Conservation (phyloP, 2,113 vertebrate genomes). For the Bettongia penicillata region DNA sequence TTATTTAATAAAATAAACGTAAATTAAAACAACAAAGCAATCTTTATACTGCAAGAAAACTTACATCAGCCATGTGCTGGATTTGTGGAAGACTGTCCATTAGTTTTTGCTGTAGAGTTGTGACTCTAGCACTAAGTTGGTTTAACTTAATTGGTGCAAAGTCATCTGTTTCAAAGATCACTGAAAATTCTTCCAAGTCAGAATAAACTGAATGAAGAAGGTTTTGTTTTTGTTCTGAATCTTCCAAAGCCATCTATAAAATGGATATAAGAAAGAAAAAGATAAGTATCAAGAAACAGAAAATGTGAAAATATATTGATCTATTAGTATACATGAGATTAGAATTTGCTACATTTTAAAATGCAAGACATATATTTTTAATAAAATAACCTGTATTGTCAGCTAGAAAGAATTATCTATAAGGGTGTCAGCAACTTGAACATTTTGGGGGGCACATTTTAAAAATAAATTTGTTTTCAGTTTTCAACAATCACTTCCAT, state of each 20-base stretch:
- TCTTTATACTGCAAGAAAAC: conserved; percentile 63
- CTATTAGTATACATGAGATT: not conserved
- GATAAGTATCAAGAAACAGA: not conserved
- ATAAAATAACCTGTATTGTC: not conserved
- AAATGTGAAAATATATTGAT: not conserved
- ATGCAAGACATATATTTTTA: not conserved
- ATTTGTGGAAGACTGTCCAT: conserved; percentile 87
- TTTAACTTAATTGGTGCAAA: conserved; percentile 82
- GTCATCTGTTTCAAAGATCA: conserved; percentile 86
- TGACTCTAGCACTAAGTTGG: conserved; percentile 84
- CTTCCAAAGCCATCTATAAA: conserved; percentile 91
- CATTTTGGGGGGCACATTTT: not conserved
- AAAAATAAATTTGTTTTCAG: too few species aligned
- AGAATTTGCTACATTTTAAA: conserved; percentile 13
- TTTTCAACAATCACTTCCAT: too few species aligned
- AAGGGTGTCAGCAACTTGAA: not conserved
- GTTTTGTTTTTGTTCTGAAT: conserved; percentile 90
- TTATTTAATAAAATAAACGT: conserved; percentile 13
- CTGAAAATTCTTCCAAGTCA: conserved; percentile 88
- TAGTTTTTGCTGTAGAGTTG: conserved; percentile 87
- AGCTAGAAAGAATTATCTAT: not conserved
- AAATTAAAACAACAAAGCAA: conserved; percentile 20
- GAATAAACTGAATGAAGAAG: conserved; percentile 85
- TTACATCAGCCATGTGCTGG: conserved; percentile 90
- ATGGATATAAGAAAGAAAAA: not conserved